Base-by-base conservation (phyloP, 2,888 invertebrate genomes). In the Tridacna crocea region DNA sequence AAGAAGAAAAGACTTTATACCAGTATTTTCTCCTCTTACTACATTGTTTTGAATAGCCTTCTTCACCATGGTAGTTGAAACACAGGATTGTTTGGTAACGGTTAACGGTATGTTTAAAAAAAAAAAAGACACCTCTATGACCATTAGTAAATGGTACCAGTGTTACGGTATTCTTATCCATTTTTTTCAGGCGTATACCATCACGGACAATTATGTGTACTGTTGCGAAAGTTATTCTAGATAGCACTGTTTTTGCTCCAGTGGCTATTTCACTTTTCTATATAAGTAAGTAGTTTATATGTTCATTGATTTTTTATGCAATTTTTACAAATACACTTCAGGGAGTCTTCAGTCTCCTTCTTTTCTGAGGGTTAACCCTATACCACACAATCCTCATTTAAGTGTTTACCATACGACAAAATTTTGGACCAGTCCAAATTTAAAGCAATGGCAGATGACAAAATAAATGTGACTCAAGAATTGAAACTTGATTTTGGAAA, bases 201-300 rank as follows among this genome's bases (percentile, higher is more conserved):
- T 87, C 89, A 11, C 83, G 74, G 72, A 58, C 79, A 8, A 13
- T 84, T 12, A 70, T 51, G 24, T 78, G 76, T 55, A 84, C 88
- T 6, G 48, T 87, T 1, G 87, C 82, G 63, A 90, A 89, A 80
- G 85, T 89, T n/a, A n/a, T 87, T 11, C 58, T 77, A 4, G 90
- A 88, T 47, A 87, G 87, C 22, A 61, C 84, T 13, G 46, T 75
- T 19, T 89, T 88, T 79, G 87, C 88, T 63, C 91, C 91, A 58
- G 66, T 86, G 19, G 82, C 82, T 24, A 83, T 88, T 61, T 80
- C 84, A 61, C 80, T 81, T 13, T 91, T 91, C 75, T 91, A 89
- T 76, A 78, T 85, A 13, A 76, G 91, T 91, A 84, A 84, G 84
- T 77, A 61, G 19, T 24, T 19, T 36, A 36, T 36, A 36, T 36